phyloP scores from a whole-genome alignment of 2,113 vertebrate species.

The Hepsetus odoe region DNA sequence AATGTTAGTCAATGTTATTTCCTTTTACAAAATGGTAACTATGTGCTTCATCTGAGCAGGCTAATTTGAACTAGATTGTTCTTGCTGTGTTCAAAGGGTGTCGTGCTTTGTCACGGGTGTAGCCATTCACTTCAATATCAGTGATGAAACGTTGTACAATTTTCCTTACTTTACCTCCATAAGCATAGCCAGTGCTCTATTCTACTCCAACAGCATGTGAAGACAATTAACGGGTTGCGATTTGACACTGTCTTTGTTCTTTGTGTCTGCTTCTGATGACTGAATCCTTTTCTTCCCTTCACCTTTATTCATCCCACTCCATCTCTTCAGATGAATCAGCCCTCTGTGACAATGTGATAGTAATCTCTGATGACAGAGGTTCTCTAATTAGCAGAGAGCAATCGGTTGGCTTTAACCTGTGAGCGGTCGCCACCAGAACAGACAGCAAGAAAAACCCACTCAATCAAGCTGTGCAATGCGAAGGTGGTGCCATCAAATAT shows the following conservation, averaged over 20 bases:
- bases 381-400: slow-evolving; percentile 34
- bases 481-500: neutral
- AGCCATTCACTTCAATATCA: neutral
- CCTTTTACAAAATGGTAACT: too few species aligned
- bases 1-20: too few species aligned
- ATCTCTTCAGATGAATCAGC: slow-evolving; percentile 18
- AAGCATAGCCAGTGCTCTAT: neutral
- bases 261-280: neutral
- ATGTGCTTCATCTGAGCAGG: too few species aligned
- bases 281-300: slow-evolving; percentile 4
- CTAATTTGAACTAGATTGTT: neutral
- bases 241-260: neutral
- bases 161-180: neutral
- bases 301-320: neutral
- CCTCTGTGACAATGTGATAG: slow-evolving; percentile 14
- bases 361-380: slow-evolving; percentile 46
- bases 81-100: too few species aligned
- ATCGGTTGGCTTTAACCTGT: slow-evolving; percentile 36
- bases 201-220: neutral
- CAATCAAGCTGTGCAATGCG: neutral
- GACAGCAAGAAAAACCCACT: neutral
- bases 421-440: neutral
- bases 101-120: too few species aligned
- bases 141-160: neutral
- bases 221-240: neutral